Conservation (phyloP, 2,797 vertebrate species). For the Helicolenus hilgendorfi region DNA sequence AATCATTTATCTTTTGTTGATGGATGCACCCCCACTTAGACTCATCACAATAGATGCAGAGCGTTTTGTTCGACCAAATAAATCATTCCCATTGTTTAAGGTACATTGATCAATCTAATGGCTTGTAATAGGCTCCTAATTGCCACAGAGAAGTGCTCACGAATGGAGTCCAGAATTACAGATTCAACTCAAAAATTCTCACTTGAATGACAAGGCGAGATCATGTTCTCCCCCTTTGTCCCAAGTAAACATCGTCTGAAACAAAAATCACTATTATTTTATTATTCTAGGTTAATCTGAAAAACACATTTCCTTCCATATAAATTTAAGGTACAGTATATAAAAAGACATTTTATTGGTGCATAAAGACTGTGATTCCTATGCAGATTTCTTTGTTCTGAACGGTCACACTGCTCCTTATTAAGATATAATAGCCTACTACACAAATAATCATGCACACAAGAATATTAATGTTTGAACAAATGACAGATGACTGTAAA, state of each 20-base stretch:
- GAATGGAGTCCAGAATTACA: constrained; percentile 89
- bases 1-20: constrained; percentile 94
- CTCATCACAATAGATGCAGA: constrained; percentile 91
- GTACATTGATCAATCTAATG: constrained; percentile 99
- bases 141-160: constrained; percentile 94
- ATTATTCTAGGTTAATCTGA: constrained; percentile 11
- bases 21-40: constrained; percentile 92
- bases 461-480: neutral
- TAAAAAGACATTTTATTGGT: neutral
- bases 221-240: constrained; percentile 67
- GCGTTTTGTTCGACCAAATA: constrained; percentile 94
- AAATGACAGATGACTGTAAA: neutral
- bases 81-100: constrained; percentile 99
- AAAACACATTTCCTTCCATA: constrained; percentile 6
- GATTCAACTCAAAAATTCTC: constrained; percentile 85
- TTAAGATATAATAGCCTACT: neutral
- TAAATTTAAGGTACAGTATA: neutral
- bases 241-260: constrained; percentile 45
- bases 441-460: constrained; percentile 6
- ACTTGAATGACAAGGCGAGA: constrained; percentile 81
- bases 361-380: constrained; percentile 3
- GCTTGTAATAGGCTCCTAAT: constrained; percentile 99
- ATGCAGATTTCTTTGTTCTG: constrained; percentile 32
- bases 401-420: constrained; percentile 12
- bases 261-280: constrained; percentile 39